Percentiles rank a stretch among this genome's conserved stretches.
Evolutionary conservation across 2,888 invertebrate species (phyloP).

Genomic region (Eupsilia transversa): DNA sequence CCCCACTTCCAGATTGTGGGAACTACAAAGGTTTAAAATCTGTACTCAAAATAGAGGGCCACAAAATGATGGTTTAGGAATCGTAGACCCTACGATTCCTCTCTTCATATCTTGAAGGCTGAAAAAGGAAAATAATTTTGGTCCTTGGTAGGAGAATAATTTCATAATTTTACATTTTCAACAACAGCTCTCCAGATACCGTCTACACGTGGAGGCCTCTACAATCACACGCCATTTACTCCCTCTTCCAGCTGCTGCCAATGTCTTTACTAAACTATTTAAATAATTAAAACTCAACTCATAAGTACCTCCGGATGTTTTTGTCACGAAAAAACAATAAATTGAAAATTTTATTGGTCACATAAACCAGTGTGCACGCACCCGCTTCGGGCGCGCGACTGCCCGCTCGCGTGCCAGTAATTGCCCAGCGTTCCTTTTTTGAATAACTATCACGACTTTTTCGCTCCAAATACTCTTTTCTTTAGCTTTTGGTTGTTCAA

Average conservation of each 20-base stretch:
- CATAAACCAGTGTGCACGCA: slow-evolving; percentile 76
- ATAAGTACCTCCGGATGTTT: slow-evolving; percentile 5
- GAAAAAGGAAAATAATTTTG: neutral
- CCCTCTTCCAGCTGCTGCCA: neutral
- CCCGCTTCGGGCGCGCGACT: slow-evolving; percentile 86
- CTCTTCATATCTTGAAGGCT: neutral
- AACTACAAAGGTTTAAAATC: neutral
- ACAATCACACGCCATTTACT: neutral
- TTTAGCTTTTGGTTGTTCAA: slow-evolving; percentile 79
- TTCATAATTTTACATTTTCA: neutral
- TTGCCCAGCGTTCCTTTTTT: slow-evolving; percentile 89
- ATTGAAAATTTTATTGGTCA: slow-evolving; percentile 57
- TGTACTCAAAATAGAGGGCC: neutral
- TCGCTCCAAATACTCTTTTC: slow-evolving; percentile 87
- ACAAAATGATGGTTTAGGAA: neutral
- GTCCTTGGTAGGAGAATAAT: neutral
- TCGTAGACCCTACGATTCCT: neutral
- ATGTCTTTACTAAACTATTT: neutral
- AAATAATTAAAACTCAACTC: slow-evolving; percentile 12
- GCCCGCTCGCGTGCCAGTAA: slow-evolving; percentile 90
- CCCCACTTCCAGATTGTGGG: neutral
- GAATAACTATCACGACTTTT: slow-evolving; percentile 90
- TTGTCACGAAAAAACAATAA: slow-evolving; percentile 50
- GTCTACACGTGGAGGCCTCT: neutral
- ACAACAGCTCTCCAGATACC: neutral